Base-by-base conservation (phyloP, 92 coral and sea anemone species). In the Parazoanthus swiftii region DNA sequence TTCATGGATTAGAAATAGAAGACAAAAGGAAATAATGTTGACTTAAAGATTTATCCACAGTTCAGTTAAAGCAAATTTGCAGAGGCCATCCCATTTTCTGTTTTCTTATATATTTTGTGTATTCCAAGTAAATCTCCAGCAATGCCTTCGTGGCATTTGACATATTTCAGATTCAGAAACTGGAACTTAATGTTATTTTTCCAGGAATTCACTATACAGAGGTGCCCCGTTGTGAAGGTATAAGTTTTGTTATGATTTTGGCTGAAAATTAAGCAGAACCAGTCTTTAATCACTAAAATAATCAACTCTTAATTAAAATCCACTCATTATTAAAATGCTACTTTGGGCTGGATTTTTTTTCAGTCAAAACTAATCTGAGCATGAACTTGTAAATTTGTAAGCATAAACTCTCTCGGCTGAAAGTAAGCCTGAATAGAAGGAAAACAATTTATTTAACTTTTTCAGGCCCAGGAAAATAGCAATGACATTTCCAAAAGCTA, bases 161-260 rank as follows among this genome's bases (percentile, higher is more conserved):
- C 23, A 21, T 59, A 25, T 81, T 33, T 81, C 29, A 25, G 44
- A 70, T 84, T 84, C 87, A 71, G 77, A 84, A 46, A 84, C 87
- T 50, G 68, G 87, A 71, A 9, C 54, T 71, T 84, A 26, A 54
- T 68, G 33, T 84, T 84, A 84, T 71, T 84, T 77, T 84, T 84
- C 87, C 87, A 84, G 87, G 87, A 46, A 20, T 68, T 84, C 87
- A 36, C 87, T 73, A 84, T 68, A 84, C 87, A 70, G 87, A 84
- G 87, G 78, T 73, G 87, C 87, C 77, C 78, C 87, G 50, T 44
- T 84, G 39, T 25, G 79, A 70, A 84, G 87, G 87, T 84, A 84
- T 84, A 43, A 71, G 14, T 18, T 71, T 71, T 48, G 29, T 84
- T 48, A 76, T 71, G 42, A 33, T n/a, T 82, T 37, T 44, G 76